Evolutionary conservation across 2,888 invertebrate species (phyloP), one percentile per base, ranked within the genome.

Genomic region (Tiliacea aurago): DNA sequence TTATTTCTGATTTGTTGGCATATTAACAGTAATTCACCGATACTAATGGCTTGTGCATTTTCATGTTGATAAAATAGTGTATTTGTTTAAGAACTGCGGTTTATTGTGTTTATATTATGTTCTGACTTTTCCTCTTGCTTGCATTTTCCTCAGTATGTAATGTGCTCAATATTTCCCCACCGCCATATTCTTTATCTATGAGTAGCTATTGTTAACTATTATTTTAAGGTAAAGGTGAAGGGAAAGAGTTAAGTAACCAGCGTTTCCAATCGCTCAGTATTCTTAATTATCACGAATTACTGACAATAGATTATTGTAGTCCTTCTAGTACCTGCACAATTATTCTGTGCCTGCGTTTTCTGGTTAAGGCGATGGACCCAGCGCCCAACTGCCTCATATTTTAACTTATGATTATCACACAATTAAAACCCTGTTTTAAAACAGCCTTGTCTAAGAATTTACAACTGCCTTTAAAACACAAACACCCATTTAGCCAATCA

Each of bases 1-100:
- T 85, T 83, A 78, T 84, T 84, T 80, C 65, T 83, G 83, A 86
- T 84, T 85, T 86, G 83, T 80, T 86, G 73, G 75, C 75, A 66
- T 77, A 71, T 85, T 75, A 83, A 76, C 73, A 73, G 84, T 81
- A 68, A 73, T 71, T 69, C 53, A 61, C 63, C 51, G 28, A 78
- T 75, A 66, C 72, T 56, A 73, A 71, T 67, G 66, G 59, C 5
- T 59, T 45, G 62, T 70, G 74, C 49, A 70, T 78, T 83, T 66
- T 73, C 65, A 28, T 73, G 73, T 68, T 37, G 28, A 53, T 69
- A 69, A 71, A 59, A 66, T 68, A 37, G 43, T 69, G 59, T 28
- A 5, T 64, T 62, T 65, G 61, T 59, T 69, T 28, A 20, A 58
- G 1, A 3, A 20, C 4, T n/a, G 20, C 18, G 23, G 13, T 66